Base-by-base conservation (phyloP, 1,140 invertebrate species). In the Tetramorium parvispinum region DNA sequence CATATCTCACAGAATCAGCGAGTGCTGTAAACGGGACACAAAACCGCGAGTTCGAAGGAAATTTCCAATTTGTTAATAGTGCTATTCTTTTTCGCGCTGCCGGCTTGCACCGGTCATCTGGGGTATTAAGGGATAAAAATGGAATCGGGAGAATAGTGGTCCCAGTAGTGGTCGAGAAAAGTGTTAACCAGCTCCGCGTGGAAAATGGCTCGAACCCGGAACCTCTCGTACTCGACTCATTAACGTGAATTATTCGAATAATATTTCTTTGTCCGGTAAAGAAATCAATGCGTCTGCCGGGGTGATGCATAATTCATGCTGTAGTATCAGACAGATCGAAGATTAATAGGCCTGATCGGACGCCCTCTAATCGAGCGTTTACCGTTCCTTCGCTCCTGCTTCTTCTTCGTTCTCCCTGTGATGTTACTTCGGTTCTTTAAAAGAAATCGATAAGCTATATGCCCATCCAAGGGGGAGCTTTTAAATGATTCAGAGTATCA, bases 231-330 rank as follows among this genome's bases (percentile, higher is more conserved):
- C 83, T 85, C 85, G 85, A 85, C 90, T 95, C 93, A 92, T 95
- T 94, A 94, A 91, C 93, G 94, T 94, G 94, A 94, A 94, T 94
- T 94, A 95, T 94, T 92, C 88, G 92, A 89, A 93, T 94, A 94
- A 95, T 94, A 95, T 94, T 94, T 94, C 91, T 90, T 91, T 91
- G 93, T 93, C 92, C 91, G 81, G 89, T 79, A 53, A 85, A 91
- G 91, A 94, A 94, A 94, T 94, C 93, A 94, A 94, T 94, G 93
- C 89, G 87, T 93, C 90, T 92, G 89, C 88, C 86, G 89, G 55
- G 85, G 76, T 85, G 73, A 89, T 94, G 94, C 93, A 94, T 94
- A 94, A 95, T 94, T 94, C 93, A 94, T 92, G 77, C 71, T 77
- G 82, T 89, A 85, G 87, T 92, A 94, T 94, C 93, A 90, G 93